Conservation (phyloP, 2,888 invertebrate genomes). For the Eurytoma californica region DNA sequence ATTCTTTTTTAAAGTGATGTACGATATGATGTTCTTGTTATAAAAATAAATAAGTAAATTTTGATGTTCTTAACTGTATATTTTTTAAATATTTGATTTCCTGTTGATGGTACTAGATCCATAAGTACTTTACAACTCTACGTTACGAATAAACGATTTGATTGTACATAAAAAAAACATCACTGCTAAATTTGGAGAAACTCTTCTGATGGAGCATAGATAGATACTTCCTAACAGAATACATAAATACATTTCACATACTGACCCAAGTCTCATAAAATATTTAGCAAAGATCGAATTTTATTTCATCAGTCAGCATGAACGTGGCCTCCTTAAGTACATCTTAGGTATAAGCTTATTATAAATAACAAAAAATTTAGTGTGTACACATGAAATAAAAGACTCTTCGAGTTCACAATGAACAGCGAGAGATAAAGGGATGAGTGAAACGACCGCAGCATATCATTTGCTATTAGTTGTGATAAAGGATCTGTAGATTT, state of each 20-base stretch:
- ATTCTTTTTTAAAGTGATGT: not conserved
- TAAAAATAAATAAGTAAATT: too few relatives aligned
- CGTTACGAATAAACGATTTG: constrained; percentile 20
- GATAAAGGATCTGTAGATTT: constrained; percentile 39
- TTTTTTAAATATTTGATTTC: not conserved
- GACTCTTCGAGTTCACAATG: constrained; percentile 36
- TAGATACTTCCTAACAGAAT: constrained; percentile 27
- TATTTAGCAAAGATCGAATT: constrained; percentile 16
- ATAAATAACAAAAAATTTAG: constrained; percentile 43
- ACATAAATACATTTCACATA: constrained; percentile 20
- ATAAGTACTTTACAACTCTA: not conserved
- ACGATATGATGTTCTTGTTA: too few relatives aligned
- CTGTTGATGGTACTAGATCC: too few relatives aligned
- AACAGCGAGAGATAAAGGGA: constrained; percentile 27
- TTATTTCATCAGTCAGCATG: constrained; percentile 47
- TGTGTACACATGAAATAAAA: constrained; percentile 33
- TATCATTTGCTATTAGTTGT: constrained; percentile 34
- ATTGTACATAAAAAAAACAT: not conserved
- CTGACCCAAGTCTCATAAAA: constrained; percentile 40
- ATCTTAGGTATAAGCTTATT: constrained; percentile 48
- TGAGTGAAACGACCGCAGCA: constrained; percentile 30
- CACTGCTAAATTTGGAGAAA: constrained; percentile 34
- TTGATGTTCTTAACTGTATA: not conserved
- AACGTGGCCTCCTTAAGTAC: constrained; percentile 39
- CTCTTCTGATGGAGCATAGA: constrained; percentile 34